Base-by-base conservation (phyloP, 2,113 vertebrate species). In the Oncorhynchus mykiss region DNA sequence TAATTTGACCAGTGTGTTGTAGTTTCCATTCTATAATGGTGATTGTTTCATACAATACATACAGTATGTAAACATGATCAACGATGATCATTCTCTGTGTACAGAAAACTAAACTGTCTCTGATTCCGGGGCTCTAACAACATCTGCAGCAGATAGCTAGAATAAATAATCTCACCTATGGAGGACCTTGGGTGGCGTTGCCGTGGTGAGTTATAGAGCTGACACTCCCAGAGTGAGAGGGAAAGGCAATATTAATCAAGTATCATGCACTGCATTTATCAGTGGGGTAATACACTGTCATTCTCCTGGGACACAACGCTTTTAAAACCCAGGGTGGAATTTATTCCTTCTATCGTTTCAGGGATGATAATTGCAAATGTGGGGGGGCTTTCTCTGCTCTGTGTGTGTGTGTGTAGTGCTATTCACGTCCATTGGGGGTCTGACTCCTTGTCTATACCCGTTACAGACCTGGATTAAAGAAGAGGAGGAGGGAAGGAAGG, bases 371-470 rank as follows among this genome's bases (percentile, higher is more conserved):
- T 67, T 31, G 24, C 65, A 18, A 51, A 75, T 66, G 59, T 51
- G 49, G 49, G 49, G 49, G 14, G 49, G 0, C 13, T 51, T 51
- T 51, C 49, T n/a, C 57, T 39, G 66, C 13, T 18, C 5, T 67
- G 64, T 22, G 64, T 71, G 57, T 24, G 57, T 24, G 29, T 31
- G 29, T 24, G 66, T 62, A 27, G 2, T n/a, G 62, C 25, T 14
- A 96, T 96, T 97, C 88, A 99, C 97, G 84, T 95, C 97, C 96
- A 16, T 97, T 96, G 84, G 1, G 95, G 95, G 88, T 98, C 97
- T 12, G 93, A 89, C 29, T 99, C 97, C 90, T 96, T 98, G 90
- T 99, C 97, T 84, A 99, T 86, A 76, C 95, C 95, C 0, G 85
- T 83, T 80, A 98, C 96, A 0, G 97, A 97, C 98, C 98, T 99